Evolutionary conservation across 2,888 invertebrate species (phyloP), one percentile per base, ranked within the genome.

Genomic region (Rhaphigaster nebulosa): DNA sequence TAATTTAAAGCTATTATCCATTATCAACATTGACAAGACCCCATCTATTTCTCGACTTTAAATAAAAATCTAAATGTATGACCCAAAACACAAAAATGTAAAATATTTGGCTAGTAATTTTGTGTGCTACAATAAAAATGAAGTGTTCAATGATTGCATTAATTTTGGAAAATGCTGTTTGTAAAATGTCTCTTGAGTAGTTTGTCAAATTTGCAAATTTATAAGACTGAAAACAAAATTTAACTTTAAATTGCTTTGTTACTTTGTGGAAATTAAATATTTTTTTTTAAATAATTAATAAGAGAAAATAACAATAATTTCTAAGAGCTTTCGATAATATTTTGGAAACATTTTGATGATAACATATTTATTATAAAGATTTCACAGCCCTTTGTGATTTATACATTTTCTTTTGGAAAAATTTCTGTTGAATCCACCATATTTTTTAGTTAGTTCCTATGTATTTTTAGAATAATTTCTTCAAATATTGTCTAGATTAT

Each of bases 151-250:
- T n/a, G n/a, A 84, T 80, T 80, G 80, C 80, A 80, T 80, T 80
- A 80, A 38, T 84, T 80, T 76, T 76, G 34, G 26, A 84, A 84
- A 84, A 41, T 50, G 5, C 45, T 84, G 6, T 84, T 84, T 45
- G 45, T 50, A 84, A 76, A 84, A 34, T 84, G 45, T 84, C 45
- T 84, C 84, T 76, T 45, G 84, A 84, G 45, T 84, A 45, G 84
- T 45, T 50, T 38, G 84, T 84, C 84, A 84, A 45, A 84, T 80
- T 80, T 80, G 80, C 80, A 80, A 80, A 38, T 84, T 50, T 84
- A 84, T 84, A 84, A 84, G 84, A 84, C 84, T 84, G 84, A 84
- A 84, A 84, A 45, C 84, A 84, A 84, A 84, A 84, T 84, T 84
- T 84, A 84, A 84, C 84, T 84, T 84, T 84, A 38, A 84, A 45